Evolutionary conservation across 1,140 invertebrate genomes (phyloP).

Genomic region (Calosoma granatense): DNA sequence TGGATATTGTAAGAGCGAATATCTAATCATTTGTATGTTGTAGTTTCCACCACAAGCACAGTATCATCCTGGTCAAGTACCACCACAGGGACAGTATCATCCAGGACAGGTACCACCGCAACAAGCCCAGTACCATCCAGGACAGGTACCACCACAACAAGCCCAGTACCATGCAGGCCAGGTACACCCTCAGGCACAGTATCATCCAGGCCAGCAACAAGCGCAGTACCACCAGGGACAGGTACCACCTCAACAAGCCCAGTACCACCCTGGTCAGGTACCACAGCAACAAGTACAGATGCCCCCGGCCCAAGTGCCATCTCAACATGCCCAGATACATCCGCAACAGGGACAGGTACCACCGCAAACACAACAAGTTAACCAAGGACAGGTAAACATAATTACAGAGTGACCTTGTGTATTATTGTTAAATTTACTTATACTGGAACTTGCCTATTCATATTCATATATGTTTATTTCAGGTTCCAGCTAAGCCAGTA

Average conservation of each 20-base stretch:
- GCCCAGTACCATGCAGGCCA: constrained; percentile 18
- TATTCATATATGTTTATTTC: not conserved
- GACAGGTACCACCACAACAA: constrained; percentile 28
- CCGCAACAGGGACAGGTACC: constrained; percentile 2
- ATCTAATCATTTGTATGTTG: not conserved
- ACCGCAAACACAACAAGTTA: not conserved
- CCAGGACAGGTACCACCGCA: constrained; percentile 15
- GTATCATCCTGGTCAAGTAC: constrained; percentile 14
- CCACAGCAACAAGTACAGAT: not conserved
- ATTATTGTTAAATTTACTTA: no score
- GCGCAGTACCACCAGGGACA: constrained; percentile 28
- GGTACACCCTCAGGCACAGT: constrained; percentile 19
- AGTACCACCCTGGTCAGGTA: constrained; percentile 2
- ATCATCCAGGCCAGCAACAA: constrained; percentile 12
- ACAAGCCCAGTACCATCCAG: constrained; percentile 28
- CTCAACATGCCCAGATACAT: not conserved
- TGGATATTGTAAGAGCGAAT: no score
- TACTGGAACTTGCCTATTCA: no score
- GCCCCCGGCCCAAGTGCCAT: not conserved
- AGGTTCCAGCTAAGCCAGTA: constrained; percentile 10
- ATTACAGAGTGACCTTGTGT: no score
- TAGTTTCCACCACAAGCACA: constrained; percentile 19
- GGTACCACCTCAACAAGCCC: constrained; percentile 26
- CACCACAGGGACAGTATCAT: constrained; percentile 18
- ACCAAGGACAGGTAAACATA: no score